phyloP scores from a whole-genome alignment of 1,140 invertebrate species.

The Ceratosolen fusciceps region DNA sequence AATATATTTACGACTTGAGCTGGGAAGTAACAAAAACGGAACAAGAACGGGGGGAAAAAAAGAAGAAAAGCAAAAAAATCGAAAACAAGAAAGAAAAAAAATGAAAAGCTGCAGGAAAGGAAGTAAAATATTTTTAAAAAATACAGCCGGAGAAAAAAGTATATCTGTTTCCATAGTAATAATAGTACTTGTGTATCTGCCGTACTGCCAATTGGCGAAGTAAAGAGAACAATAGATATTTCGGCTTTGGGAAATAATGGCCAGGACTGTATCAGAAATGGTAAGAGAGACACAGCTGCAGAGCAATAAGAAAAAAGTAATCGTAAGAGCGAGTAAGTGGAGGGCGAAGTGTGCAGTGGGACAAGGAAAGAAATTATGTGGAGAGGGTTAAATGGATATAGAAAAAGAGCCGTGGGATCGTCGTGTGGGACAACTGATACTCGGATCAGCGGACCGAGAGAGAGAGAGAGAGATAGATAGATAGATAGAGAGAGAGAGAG shows the following conservation, averaged over 20 bases:
- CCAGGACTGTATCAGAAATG: not conserved
- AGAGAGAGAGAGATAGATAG: not conserved
- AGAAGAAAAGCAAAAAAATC: not conserved
- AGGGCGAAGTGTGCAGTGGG: too few relatives aligned
- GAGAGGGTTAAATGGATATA: not conserved
- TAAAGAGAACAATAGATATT: constrained; percentile 34
- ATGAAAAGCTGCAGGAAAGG: not conserved
- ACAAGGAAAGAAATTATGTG: not conserved
- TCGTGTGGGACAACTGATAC: not conserved
- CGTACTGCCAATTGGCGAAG: not conserved
- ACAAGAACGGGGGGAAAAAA: not conserved
- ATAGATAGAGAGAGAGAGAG: not conserved
- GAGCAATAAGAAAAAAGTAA: constrained; percentile 9
- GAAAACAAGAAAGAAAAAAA: too few relatives aligned
- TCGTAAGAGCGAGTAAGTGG: not conserved
- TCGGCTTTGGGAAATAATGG: constrained; percentile 24
- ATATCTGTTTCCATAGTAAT: not conserved
- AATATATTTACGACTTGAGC: constrained; percentile 41
- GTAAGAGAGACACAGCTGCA: not conserved
- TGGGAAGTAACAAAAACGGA: too few relatives aligned
- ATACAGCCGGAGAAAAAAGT: not conserved
- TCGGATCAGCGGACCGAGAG: not conserved
- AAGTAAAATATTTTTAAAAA: not conserved
- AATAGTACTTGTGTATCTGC: not conserved
- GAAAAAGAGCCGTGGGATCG: too few relatives aligned